phyloP scores from a whole-genome alignment of 2,113 vertebrate species.

The Pandion haliaetus region DNA sequence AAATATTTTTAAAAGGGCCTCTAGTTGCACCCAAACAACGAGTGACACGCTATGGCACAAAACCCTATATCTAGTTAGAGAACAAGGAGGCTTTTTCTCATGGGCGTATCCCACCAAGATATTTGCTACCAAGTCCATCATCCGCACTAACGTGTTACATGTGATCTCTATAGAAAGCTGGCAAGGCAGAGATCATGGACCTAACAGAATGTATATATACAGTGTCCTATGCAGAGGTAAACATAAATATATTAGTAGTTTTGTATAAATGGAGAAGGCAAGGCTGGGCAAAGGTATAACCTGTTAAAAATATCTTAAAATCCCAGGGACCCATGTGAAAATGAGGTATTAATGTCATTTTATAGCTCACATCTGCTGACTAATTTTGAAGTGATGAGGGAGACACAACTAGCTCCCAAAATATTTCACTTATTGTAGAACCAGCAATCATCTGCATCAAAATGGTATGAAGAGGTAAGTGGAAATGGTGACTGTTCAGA shows the following conservation, averaged over 20 bases:
- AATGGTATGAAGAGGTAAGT: fast-evolving
- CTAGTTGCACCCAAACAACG: background rate
- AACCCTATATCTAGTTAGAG: background rate
- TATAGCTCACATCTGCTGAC: background rate
- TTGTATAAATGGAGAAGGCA: background rate
- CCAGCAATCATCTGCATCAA: background rate
- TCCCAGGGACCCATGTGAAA: background rate
- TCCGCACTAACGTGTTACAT: background rate
- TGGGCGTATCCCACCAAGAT: background rate
- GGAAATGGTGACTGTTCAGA: background rate
- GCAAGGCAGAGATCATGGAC: background rate
- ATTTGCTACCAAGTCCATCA: background rate
- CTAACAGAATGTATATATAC: background rate
- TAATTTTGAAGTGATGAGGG: background rate
- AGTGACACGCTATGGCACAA: background rate
- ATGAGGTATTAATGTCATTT: fast-evolving
- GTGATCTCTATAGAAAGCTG: background rate
- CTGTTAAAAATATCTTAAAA: background rate
- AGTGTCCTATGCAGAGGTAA: background rate
- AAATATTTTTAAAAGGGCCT: background rate
- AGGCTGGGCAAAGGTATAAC: background rate
- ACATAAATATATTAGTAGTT: background rate
- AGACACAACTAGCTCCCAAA: background rate
- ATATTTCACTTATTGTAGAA: background rate
- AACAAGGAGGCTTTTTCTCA: background rate